Base-by-base conservation (phyloP, 2,888 invertebrate species). In the Acheta domesticus region DNA sequence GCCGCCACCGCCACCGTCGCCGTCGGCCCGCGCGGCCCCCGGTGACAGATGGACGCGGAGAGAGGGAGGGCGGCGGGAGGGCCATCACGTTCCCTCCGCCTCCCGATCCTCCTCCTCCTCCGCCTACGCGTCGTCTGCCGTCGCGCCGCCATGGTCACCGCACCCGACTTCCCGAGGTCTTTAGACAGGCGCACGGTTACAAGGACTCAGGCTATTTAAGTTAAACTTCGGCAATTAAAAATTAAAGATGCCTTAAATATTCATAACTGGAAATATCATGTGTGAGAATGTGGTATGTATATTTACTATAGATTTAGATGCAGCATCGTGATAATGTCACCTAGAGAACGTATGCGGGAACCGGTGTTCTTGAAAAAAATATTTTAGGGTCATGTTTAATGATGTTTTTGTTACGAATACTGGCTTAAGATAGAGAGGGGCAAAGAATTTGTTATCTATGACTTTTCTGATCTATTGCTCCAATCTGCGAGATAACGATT, bases 171-270 rank as follows among this genome's bases (percentile, higher is more conserved):
- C 16, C n/a, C n/a, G 62, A 19, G 62, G 62, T 62, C 62, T 14
- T 14, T n/a, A 62, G n/a, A 12, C 14, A 14, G n/a, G 62, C 16
- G n/a, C 62, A 62, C 62, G 62, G 16, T 12, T 62, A 62, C 62
- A 19, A 62, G 16, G 62, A 36, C 62, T 62, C 16, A 12, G 16
- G n/a, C 4, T 62, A 62, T 19, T 62, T 62, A 62, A 62, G 62
- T 62, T 62, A n/a, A 62, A 62, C 14, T 19, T 14, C 14, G 1
- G 62, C 62, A 62, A 62, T 62, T 62, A 62, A 14, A n/a, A 19
- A 62, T 62, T 62, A 62, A 62, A n/a, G 62, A 62, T 62, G n/a
- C n/a, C 62, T 12, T 62, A 62, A 62, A 62, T 62, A 62, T 62
- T 62, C 62, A 62, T 62, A 62, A 62, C 62, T 14, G n/a, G n/a